Base-by-base conservation (phyloP, 2,797 vertebrate species). In the Chelidonichthys spinosus region DNA sequence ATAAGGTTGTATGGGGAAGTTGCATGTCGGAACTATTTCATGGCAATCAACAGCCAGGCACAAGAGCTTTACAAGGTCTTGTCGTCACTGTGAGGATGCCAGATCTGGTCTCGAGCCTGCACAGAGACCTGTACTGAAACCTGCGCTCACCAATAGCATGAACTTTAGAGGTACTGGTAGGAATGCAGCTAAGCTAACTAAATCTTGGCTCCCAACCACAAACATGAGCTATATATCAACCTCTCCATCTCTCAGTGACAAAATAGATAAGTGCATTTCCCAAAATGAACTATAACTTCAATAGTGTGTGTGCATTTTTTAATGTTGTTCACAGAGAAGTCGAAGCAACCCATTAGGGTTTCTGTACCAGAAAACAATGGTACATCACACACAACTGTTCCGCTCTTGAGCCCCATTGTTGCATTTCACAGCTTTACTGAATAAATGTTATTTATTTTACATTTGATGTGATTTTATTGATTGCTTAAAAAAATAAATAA, bases 361-460 rank as follows among this genome's bases (percentile, higher is more conserved):
- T 53, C 42, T 65, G 64, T 61, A 65, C 56, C 60, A 54, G 43
- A 40, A 18, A 70, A 56, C 44, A 53, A 32, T 6, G 5, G 37
- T 69, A 63, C 69, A 61, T 10, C 17, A 39, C 50, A 59, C 55
- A 76, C 18, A 69, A 59, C 54, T 61, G 52, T 72, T 63, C 33
- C 62, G 53, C 66, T 63, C 81, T 63, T 69, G 43, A 75, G 47
- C 52, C 35, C 47, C 39, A 75, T 44, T 60, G 44, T 73, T 75
- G 84, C 80, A 82, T 74, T 71, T 79, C 74, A 89, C 83, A 83
- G 69, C 71, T 86, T 88, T 76, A 88, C 49, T 77, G 8, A 87
- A 83, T 86, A 89, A 76, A 88, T 83, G 83, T 89, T 77, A 83
- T 84, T 91, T 86, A 90, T 92, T 92, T 90, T 84, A 71, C 86